Evolutionary conservation across 2,888 invertebrate genomes (phyloP).

Genomic region (Melanostoma scalare): DNA sequence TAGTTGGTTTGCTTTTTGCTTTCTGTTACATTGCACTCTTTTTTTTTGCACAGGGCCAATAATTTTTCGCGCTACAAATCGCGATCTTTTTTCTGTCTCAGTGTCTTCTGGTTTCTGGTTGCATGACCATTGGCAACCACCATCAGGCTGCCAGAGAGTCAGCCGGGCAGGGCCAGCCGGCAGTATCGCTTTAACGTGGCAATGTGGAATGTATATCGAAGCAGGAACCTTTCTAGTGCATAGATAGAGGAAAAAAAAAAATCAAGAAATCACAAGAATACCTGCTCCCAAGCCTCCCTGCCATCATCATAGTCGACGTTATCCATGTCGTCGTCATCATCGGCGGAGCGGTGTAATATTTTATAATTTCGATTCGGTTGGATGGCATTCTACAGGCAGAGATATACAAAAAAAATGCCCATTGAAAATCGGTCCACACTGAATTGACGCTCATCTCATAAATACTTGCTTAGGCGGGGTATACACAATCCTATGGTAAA

Average conservation of each 20-base stretch:
- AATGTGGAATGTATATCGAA: conserved; percentile 43
- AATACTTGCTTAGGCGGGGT: conserved; percentile 54
- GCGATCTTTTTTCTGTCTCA: conserved; percentile 34
- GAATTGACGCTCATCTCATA: conserved; percentile 61
- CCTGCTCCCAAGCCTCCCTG: conserved; percentile 24
- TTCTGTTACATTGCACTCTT: too few relatives aligned
- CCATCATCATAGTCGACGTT: conserved; percentile 32
- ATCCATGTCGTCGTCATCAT: conserved; percentile 50
- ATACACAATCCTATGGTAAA: not conserved
- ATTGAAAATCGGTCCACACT: conserved; percentile 37
- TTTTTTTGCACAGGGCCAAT: conserved; percentile 35
- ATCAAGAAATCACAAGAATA: conserved; percentile 50
- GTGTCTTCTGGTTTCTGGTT: conserved; percentile 1
- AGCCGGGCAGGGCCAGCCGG: not conserved
- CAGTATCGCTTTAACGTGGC: conserved; percentile 21
- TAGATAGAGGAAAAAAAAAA: conserved; percentile 5
- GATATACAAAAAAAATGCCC: conserved; percentile 35
- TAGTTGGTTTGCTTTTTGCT: conserved; percentile 7
- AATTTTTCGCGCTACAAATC: conserved; percentile 69
- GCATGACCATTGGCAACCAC: conserved; percentile 23
- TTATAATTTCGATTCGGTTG: conserved; percentile 68
- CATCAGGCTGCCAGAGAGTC: too few relatives aligned
- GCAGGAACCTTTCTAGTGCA: conserved; percentile 45
- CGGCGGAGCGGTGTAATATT: conserved; percentile 61
- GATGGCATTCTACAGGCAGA: conserved; percentile 47